phyloP scores from a whole-genome alignment of 2,888 invertebrate genomes.

The Eilema depressum region DNA sequence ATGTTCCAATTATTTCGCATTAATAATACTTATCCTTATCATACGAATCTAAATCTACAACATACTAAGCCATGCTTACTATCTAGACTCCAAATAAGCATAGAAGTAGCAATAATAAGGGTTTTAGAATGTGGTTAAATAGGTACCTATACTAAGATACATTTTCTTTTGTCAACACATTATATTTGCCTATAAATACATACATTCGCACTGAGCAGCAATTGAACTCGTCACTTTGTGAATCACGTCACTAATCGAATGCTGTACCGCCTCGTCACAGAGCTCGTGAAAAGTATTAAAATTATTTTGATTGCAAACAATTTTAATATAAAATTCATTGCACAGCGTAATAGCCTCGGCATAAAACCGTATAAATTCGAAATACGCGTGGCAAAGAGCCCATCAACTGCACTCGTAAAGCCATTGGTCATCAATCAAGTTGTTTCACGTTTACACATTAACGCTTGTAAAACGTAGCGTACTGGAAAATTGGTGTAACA shows the following conservation, averaged over 20 bases:
- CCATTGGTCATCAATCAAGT: slow-evolving; percentile 22
- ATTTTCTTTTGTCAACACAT: not conserved
- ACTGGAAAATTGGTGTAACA: slow-evolving; percentile 18
- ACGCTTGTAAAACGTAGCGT: slow-evolving; percentile 18
- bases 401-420: slow-evolving; percentile 17
- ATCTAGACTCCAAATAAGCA: not conserved
- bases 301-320: not conserved
- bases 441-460: slow-evolving; percentile 18
- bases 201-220: not conserved
- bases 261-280: not conserved
- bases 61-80: not conserved
- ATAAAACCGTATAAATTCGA: slow-evolving; percentile 11
- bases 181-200: too few relatives aligned
- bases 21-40: too few relatives aligned
- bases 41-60: too few relatives aligned
- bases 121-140: not conserved
- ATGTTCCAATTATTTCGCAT: too few relatives aligned
- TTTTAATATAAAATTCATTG: slow-evolving; percentile 7
- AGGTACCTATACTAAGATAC: not conserved
- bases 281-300: not conserved
- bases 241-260: not conserved
- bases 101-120: not conserved
- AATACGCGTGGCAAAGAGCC: slow-evolving; percentile 7
- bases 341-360: not conserved
- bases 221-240: not conserved